Conservation (phyloP, 2,113 vertebrate species). For the Laticauda laticaudata region DNA sequence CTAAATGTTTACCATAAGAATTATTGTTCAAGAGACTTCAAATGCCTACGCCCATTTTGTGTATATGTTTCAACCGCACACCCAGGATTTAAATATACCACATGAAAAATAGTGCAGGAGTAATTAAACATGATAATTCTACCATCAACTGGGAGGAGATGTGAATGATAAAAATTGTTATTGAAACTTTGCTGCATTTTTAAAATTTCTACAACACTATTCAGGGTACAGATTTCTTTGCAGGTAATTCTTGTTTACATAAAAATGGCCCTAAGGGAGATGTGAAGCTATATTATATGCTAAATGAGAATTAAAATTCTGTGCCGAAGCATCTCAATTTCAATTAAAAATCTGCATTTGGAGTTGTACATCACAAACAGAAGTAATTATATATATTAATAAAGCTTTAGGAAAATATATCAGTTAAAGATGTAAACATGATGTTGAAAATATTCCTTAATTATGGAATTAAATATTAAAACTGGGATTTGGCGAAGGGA, state of each 20-base stretch:
- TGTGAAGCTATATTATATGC: neutral
- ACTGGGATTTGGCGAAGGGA: neutral
- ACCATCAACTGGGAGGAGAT: neutral
- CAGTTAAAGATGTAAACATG: neutral
- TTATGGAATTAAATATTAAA: neutral
- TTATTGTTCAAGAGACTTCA: constrained; percentile 10
- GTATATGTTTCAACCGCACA: constrained; percentile 15
- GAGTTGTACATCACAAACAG: neutral
- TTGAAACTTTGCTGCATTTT: neutral
- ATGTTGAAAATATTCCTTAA: neutral
- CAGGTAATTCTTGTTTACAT: neutral
- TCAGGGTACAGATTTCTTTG: neutral
- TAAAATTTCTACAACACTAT: neutral
- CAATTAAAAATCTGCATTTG: neutral
- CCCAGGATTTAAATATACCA: neutral
- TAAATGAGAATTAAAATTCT: neutral
- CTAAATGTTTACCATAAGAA: neutral
- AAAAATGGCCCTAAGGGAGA: neutral
- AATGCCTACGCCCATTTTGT: constrained; percentile 7
- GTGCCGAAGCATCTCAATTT: neutral
- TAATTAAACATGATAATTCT: neutral
- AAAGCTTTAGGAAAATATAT: neutral
- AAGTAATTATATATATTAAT: neutral
- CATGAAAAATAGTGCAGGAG: neutral
- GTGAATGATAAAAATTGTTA: neutral